Conservation (phyloP, 2,888 invertebrate genomes). For the Drosophila bunnanda region DNA sequence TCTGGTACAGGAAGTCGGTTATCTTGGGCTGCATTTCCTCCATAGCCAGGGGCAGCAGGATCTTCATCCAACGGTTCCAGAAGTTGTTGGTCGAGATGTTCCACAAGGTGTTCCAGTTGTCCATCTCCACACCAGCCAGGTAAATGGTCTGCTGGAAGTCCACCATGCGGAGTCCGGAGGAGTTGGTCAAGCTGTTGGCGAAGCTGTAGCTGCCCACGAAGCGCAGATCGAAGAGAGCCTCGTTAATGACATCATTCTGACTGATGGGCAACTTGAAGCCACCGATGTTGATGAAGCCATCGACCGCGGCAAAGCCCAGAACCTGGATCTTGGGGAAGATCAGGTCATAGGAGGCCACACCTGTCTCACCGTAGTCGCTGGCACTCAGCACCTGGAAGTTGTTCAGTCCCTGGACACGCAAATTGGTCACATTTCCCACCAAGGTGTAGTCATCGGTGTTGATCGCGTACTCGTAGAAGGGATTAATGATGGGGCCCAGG, state of each 20-base stretch:
- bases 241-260: conserved; percentile 59
- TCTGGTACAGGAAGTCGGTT: conserved; percentile 23
- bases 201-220: conserved; percentile 59
- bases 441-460: conserved; percentile 44
- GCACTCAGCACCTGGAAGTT: conserved; percentile 58
- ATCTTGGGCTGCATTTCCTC: conserved; percentile 61
- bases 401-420: conserved; percentile 65
- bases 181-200: conserved; percentile 31
- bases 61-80: conserved; percentile 49
- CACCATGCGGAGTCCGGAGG: conserved; percentile 59
- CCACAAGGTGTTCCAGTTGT: conserved; percentile 68
- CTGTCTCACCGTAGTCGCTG: conserved; percentile 50
- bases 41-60: conserved; percentile 41
- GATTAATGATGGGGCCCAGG: conserved; percentile 59
- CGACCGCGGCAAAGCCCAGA: conserved; percentile 57
- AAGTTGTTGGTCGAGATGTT: conserved; percentile 67
- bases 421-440: conserved; percentile 64
- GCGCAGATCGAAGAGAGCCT: conserved; percentile 61
- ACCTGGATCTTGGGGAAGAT: conserved; percentile 65
- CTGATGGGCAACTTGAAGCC: conserved; percentile 48
- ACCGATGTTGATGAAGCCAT: conserved; percentile 49
- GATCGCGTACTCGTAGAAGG: conserved; percentile 33
- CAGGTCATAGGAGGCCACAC: conserved; percentile 62
- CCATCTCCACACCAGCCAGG: conserved; percentile 54
- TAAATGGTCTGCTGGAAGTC: conserved; percentile 62